Evolutionary conservation across 2,888 invertebrate genomes (phyloP).

Genomic region (Panopea generosa): DNA sequence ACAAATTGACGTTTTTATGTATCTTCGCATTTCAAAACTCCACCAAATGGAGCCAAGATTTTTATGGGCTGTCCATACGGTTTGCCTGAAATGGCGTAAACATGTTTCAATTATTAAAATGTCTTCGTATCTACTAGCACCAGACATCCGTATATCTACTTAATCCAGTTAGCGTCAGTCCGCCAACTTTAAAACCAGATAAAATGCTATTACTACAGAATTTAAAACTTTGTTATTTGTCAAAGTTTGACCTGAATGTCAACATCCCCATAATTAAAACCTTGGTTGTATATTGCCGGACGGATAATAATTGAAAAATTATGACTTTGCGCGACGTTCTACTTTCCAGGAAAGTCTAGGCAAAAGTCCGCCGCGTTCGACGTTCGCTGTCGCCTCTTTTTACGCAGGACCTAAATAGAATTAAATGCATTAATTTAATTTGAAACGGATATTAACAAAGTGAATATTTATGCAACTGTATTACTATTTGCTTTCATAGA

Average conservation of each 20-base stretch:
- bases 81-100: constrained; percentile 24
- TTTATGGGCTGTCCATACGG: constrained; percentile 1
- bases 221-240: constrained; percentile 51
- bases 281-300: too few species aligned
- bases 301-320: constrained; percentile 6
- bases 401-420: too few species aligned
- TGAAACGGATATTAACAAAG: too few species aligned
- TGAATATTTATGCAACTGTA: too few species aligned
- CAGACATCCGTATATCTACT: constrained; percentile 35
- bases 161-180: constrained; percentile 48
- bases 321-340: neutral
- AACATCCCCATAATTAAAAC: constrained; percentile 36
- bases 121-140: constrained; percentile 31
- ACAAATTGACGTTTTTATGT: constrained; percentile 5
- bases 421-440: too few species aligned
- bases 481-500: too few species aligned
- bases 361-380: too few species aligned
- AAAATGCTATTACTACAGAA: constrained; percentile 42
- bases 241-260: constrained; percentile 37
- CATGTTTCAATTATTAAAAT: constrained; percentile 59
- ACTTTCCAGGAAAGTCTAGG: too few species aligned
- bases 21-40: neutral
- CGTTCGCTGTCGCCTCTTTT: too few species aligned
- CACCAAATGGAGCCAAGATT: neutral
- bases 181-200: constrained; percentile 25